Conservation (phyloP, 2,113 vertebrate species). For the Cisticola juncidis region DNA sequence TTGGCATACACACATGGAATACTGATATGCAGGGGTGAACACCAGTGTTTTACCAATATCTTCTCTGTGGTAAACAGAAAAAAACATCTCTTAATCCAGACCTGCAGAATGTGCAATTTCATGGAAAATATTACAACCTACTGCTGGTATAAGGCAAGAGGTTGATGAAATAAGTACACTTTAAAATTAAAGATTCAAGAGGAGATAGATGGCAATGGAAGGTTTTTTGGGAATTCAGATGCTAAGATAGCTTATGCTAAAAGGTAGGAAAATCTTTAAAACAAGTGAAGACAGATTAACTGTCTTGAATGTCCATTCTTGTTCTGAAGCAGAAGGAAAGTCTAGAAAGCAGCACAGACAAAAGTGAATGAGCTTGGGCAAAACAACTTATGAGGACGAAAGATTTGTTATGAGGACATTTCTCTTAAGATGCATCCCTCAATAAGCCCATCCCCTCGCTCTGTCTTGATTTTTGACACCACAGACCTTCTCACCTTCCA, state of each 20-base stretch:
- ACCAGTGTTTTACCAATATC: fast-evolving
- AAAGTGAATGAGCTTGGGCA: not conserved
- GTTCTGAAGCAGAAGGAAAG: not conserved
- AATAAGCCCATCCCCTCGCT: not conserved
- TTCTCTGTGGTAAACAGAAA: not conserved
- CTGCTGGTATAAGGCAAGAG: not conserved
- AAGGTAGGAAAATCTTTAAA: not conserved
- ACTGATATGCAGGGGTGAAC: not conserved
- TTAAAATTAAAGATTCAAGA: not conserved
- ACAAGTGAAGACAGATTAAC: not conserved
- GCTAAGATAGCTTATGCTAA: not conserved
- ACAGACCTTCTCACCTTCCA: not conserved
- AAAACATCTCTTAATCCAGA: not conserved
- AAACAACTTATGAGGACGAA: not conserved
- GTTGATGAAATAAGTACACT: not conserved
- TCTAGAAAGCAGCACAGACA: not conserved
- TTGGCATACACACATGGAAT: not conserved
- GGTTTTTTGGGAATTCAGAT: not conserved
- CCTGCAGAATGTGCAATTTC: not conserved
- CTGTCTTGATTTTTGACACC: not conserved
- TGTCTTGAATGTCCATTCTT: not conserved
- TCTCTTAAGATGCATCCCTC: not conserved
- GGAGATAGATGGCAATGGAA: not conserved
- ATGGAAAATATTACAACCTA: not conserved
- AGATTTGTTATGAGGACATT: not conserved